These are phyloP conservation scores for Balanococcus diminutus DNA, from an alignment of 2,888 invertebrate genomes.

Conservation along the genomic window DNA sequence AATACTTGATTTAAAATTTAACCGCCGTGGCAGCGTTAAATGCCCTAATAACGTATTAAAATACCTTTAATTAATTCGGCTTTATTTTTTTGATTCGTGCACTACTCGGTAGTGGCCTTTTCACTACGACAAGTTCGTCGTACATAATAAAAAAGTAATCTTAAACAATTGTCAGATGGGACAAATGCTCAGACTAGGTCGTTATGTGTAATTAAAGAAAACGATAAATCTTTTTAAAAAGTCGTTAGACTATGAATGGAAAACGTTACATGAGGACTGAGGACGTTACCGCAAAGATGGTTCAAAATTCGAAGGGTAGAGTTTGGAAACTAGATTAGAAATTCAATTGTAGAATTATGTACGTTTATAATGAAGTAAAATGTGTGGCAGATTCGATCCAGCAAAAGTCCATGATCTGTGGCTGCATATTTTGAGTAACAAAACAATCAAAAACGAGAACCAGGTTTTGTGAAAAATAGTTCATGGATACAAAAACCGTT, in stretches of 20 bases:
- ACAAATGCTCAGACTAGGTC: conserved; percentile 31
- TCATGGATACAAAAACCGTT: too few species aligned
- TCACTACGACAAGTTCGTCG: not conserved
- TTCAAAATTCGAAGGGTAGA: too few species aligned
- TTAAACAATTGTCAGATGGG: not conserved
- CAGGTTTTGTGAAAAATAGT: too few species aligned
- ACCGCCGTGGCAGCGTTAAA: not conserved
- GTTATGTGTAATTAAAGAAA: not conserved
- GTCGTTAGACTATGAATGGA: not conserved
- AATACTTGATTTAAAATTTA: not conserved
- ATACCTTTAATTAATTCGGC: conserved; percentile 27
- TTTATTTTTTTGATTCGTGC: not conserved
- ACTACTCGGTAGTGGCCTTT: not conserved
- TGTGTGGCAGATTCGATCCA: too few species aligned
- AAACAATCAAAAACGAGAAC: too few species aligned
- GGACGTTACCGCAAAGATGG: too few species aligned
- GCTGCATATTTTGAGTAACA: too few species aligned
- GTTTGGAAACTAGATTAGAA: too few species aligned
- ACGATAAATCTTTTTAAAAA: conserved; percentile 10
- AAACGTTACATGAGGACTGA: not conserved
- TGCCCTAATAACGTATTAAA: conserved; percentile 12
- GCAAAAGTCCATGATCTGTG: too few species aligned
- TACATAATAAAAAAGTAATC: not conserved
- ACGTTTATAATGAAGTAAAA: too few species aligned
- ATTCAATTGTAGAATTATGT: too few species aligned